Conservation (phyloP, 1,140 invertebrate species). For the Platorchestia sp. region DNA sequence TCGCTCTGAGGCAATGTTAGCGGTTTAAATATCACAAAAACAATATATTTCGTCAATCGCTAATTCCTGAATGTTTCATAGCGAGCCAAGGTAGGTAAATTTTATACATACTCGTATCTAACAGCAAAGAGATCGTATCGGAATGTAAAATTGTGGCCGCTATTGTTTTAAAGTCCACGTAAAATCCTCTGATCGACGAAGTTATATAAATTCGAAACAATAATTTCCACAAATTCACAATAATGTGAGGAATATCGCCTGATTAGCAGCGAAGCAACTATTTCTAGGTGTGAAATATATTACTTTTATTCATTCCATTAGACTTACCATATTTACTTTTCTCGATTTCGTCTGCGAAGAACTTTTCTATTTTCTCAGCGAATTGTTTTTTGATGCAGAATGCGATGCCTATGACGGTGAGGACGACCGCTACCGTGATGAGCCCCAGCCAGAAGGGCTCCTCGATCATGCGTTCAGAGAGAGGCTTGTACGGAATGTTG, state of each 20-base stretch:
- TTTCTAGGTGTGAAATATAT: not conserved
- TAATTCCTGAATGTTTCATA: too few relatives aligned
- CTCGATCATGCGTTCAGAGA: conserved; percentile 82
- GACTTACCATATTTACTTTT: conserved; percentile 67
- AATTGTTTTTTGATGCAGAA: conserved; percentile 87
- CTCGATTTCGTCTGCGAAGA: conserved; percentile 80
- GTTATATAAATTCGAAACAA: not conserved
- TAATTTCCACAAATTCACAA: not conserved
- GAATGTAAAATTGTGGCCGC: not conserved
- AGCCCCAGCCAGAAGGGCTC: conserved; percentile 87
- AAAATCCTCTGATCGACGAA: not conserved
- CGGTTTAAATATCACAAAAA: too few relatives aligned
- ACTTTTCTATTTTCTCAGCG: conserved; percentile 85
- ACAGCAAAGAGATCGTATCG: not conserved
- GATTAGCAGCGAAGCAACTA: not conserved
- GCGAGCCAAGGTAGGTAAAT: too few relatives aligned
- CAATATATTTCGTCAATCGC: too few relatives aligned
- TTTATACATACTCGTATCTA: too few relatives aligned
- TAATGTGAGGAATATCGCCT: not conserved
- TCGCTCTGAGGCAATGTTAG: too few relatives aligned
- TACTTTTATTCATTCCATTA: not conserved
- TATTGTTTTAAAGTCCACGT: not conserved
- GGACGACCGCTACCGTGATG: conserved; percentile 82
- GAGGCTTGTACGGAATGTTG: conserved; percentile 79
- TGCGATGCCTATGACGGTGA: conserved; percentile 80